phyloP scores from a whole-genome alignment of 2,113 vertebrate genomes.

The Syngnathoides biaculeatus region DNA sequence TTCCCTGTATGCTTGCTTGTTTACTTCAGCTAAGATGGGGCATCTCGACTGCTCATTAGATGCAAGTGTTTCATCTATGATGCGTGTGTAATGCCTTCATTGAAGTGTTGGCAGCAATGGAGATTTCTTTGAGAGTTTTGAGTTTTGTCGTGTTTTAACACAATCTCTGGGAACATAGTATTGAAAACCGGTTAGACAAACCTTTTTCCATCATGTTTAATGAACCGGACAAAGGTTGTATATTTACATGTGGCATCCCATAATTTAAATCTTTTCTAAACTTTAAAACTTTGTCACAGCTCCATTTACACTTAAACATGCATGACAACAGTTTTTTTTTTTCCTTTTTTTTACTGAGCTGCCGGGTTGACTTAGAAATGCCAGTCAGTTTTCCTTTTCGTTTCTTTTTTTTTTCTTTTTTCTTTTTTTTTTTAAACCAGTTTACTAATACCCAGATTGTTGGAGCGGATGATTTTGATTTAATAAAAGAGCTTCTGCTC shows the following conservation, averaged over 20 bases:
- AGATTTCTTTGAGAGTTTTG: conserved; percentile 35
- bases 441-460: not conserved
- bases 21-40: conserved; percentile 37
- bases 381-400: too few species aligned
- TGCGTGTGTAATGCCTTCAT: conserved; percentile 40
- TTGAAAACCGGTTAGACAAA: conserved; percentile 20
- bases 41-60: conserved; percentile 38
- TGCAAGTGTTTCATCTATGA: conserved; percentile 48
- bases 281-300: not conserved
- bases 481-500: not conserved
- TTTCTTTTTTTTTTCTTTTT: too few species aligned
- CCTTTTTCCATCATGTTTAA: not conserved
- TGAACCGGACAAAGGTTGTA: not conserved
- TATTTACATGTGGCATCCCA: not conserved
- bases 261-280: not conserved
- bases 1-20: conserved; percentile 28
- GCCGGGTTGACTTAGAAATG: not conserved
- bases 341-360: not conserved
- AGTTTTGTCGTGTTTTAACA: conserved; percentile 19
- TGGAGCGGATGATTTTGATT: too few species aligned
- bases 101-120: conserved; percentile 37
- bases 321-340: not conserved
- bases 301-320: not conserved
- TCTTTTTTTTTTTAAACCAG: too few species aligned
- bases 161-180: conserved; percentile 3